Evolutionary conservation across 2,797 vertebrate genomes (phyloP).

Genomic region (Silurus aristotelis): DNA sequence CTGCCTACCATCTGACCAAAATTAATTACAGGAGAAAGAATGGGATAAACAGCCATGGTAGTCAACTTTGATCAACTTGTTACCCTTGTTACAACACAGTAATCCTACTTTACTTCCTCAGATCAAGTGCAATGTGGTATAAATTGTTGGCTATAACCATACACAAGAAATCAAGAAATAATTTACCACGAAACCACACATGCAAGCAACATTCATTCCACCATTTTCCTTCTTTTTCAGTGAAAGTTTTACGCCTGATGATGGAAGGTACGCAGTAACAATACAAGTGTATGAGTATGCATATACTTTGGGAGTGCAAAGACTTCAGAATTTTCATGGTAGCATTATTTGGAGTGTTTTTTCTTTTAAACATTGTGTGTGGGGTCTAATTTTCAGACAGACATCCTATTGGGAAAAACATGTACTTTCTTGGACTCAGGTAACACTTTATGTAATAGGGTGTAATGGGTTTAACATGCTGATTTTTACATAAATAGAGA

Average conservation of each 20-base stretch:
- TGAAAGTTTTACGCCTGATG: not conserved
- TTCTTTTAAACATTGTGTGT: no score
- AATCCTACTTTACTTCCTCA: not conserved
- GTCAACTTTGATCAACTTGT: not conserved
- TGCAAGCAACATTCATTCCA: not conserved
- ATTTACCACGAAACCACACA: not conserved
- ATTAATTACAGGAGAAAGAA: not conserved
- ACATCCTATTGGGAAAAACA: not conserved
- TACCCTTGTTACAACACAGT: not conserved
- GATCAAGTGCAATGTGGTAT: not conserved
- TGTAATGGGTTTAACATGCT: not conserved
- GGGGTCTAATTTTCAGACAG: not conserved
- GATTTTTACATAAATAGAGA: not conserved
- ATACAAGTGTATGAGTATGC: not conserved
- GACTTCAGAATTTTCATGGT: no score
- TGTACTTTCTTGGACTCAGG: not conserved
- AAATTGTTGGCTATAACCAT: not conserved
- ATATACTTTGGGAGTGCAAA: not conserved
- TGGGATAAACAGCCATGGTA: not conserved
- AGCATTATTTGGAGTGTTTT: no score
- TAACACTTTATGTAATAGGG: not conserved
- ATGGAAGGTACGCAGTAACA: not conserved
- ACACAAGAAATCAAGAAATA: not conserved
- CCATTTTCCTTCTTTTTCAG: not conserved
- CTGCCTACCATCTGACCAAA: slow-evolving; percentile 3